Percentiles rank a stretch among this genome's conserved stretches.
phyloP scores from a whole-genome alignment of 2,888 invertebrate species.

The Troides aeacus region DNA sequence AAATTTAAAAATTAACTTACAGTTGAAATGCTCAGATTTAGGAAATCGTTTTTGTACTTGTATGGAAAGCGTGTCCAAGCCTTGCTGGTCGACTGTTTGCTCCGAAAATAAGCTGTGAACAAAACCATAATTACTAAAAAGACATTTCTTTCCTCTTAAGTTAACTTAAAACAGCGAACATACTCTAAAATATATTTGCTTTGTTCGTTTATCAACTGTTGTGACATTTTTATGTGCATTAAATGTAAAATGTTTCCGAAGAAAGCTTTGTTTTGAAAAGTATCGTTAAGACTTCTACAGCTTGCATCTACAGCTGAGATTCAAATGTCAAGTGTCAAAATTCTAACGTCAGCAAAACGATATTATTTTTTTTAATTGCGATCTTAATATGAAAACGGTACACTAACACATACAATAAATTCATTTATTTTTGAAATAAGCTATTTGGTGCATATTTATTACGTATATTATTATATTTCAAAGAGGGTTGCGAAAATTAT shows the following conservation, averaged over 20 bases:
- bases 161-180: conserved; percentile 39
- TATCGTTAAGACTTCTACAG: background rate
- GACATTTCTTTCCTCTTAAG: conserved; percentile 22
- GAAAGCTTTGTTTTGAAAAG: conserved; percentile 1
- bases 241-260: background rate
- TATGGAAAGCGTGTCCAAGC: conserved; percentile 86
- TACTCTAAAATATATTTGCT: conserved; percentile 76
- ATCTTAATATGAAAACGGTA: too few species aligned
- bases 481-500: too few species aligned
- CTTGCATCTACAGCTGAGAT: conserved; percentile 1
- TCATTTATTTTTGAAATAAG: too few species aligned
- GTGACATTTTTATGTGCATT: conserved; percentile 51
- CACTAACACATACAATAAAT: too few species aligned
- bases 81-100: conserved; percentile 86
- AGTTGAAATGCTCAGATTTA: conserved; percentile 88
- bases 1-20: conserved; percentile 57
- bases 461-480: too few species aligned
- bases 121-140: conserved; percentile 29
- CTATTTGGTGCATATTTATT: too few species aligned
- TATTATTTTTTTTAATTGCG: too few species aligned
- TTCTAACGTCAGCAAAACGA: background rate
- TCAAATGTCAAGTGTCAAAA: conserved; percentile 2
- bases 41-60: conserved; percentile 89
- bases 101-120: conserved; percentile 83
- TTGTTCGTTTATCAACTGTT: conserved; percentile 69